phyloP scores from a whole-genome alignment of 2,113 vertebrate species.

The Varanus salvator region DNA sequence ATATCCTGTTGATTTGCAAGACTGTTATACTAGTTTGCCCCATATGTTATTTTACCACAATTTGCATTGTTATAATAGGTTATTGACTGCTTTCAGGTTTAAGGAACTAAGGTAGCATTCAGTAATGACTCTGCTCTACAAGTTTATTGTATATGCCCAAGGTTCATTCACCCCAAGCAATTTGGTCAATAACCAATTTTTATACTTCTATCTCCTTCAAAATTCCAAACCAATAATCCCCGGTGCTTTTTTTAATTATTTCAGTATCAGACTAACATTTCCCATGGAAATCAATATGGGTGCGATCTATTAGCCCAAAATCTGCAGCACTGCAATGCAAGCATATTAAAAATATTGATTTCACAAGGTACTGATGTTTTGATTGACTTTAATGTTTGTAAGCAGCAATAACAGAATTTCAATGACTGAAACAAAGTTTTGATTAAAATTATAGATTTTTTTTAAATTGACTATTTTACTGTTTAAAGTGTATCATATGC shows the following conservation, averaged over 20 bases:
- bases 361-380: constrained; percentile 80
- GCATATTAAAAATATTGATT: constrained; percentile 91
- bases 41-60: constrained; percentile 88
- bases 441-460: constrained; percentile 90
- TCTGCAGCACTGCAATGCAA: constrained; percentile 84
- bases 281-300: constrained; percentile 94
- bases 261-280: constrained; percentile 93
- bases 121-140: constrained; percentile 88
- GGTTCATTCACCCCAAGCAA: constrained; percentile 91
- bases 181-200: constrained; percentile 98
- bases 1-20: constrained; percentile 81
- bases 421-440: constrained; percentile 87
- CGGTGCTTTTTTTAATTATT: constrained; percentile 81
- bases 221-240: constrained; percentile 86
- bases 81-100: constrained; percentile 95
- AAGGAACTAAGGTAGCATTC: constrained; percentile 86
- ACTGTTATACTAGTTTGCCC: constrained; percentile 83
- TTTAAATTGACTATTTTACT: constrained; percentile 76
- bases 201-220: constrained; percentile 88
- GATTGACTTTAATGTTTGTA: constrained; percentile 86
- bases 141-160: constrained; percentile 94
- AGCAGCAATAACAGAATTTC: constrained; percentile 86
- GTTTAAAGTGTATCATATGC: constrained; percentile 72
- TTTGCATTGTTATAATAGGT: constrained; percentile 99
- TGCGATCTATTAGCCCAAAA: constrained; percentile 93